phyloP scores from a whole-genome alignment of 2,797 vertebrate species.

The Psittacula derbiana region DNA sequence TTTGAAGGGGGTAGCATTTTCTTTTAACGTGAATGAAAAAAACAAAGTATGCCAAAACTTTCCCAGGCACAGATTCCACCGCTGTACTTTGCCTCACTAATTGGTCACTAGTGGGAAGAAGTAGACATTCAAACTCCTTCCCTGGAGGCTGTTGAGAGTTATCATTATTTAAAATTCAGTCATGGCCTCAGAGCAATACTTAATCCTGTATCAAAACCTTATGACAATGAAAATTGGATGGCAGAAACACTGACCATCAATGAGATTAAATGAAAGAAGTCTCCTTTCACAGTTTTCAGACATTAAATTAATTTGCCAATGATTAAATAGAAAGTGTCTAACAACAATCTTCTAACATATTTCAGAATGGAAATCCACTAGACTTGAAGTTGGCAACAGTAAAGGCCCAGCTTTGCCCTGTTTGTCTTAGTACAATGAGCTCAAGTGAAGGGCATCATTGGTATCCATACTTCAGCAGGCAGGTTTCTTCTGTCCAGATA shows the following conservation, averaged over 20 bases:
- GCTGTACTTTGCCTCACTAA: neutral
- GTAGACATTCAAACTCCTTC: neutral
- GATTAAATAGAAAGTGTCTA: neutral
- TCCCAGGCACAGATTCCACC: neutral
- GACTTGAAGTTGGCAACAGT: neutral
- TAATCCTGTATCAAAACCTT: neutral
- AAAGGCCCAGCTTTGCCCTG: neutral
- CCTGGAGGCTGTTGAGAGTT: neutral
- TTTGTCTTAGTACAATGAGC: neutral
- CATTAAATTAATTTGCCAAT: neutral
- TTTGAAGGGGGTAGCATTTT: neutral
- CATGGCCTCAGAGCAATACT: neutral
- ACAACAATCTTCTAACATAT: neutral
- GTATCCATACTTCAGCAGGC: neutral
- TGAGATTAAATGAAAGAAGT: neutral
- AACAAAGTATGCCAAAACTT: neutral
- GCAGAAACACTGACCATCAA: neutral
- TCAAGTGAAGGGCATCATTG: accelerated
- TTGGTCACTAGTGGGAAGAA: neutral
- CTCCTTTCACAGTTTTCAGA: neutral
- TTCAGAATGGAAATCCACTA: neutral
- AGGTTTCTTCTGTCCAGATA: neutral
- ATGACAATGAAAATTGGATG: neutral
- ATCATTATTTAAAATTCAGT: neutral
- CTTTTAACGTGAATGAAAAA: neutral